Percentiles rank a stretch among this genome's conserved stretches.
Evolutionary conservation across 2,888 invertebrate genomes (phyloP).

Genomic region (Leptogaster cylindrica): DNA sequence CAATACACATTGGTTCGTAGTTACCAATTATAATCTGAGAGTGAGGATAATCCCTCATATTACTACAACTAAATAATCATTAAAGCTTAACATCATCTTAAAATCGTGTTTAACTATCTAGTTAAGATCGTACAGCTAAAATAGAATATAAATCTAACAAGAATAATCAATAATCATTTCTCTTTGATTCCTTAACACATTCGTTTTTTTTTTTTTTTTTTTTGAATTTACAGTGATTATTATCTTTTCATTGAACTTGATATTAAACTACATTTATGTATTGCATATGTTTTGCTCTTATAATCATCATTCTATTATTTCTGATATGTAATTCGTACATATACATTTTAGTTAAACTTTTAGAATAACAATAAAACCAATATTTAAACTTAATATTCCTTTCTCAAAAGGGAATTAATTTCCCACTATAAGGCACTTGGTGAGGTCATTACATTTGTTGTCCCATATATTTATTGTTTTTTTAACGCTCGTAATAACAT

Average conservation of each 20-base stretch:
- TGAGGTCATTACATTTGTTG: too few species aligned
- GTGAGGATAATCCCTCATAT: too few species aligned
- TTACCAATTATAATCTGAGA: conserved; percentile 45
- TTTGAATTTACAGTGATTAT: background rate
- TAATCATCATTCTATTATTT: conserved; percentile 4
- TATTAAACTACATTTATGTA: conserved; percentile 3
- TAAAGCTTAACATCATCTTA: too few species aligned
- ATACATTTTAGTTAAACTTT: conserved; percentile 22
- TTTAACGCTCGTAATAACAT: too few species aligned
- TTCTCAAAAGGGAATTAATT: conserved; percentile 44
- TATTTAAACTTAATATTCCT: conserved; percentile 8
- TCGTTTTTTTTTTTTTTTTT: background rate
- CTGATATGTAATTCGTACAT: conserved; percentile 4
- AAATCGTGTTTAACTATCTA: too few species aligned
- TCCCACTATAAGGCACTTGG: conserved; percentile 29
- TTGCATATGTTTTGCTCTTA: conserved; percentile 12
- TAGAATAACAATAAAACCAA: conserved; percentile 22
- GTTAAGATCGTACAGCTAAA: too few species aligned
- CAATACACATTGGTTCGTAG: conserved; percentile 38
- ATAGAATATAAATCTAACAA: too few species aligned
- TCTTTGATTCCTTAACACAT: conserved; percentile 11
- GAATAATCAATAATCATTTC: too few species aligned
- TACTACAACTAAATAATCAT: too few species aligned
- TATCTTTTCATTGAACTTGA: conserved; percentile 1
- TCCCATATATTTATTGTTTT: too few species aligned